Evolutionary conservation across 1,140 invertebrate species (phyloP).

Genomic region (Schlechtendalia chinensis): DNA sequence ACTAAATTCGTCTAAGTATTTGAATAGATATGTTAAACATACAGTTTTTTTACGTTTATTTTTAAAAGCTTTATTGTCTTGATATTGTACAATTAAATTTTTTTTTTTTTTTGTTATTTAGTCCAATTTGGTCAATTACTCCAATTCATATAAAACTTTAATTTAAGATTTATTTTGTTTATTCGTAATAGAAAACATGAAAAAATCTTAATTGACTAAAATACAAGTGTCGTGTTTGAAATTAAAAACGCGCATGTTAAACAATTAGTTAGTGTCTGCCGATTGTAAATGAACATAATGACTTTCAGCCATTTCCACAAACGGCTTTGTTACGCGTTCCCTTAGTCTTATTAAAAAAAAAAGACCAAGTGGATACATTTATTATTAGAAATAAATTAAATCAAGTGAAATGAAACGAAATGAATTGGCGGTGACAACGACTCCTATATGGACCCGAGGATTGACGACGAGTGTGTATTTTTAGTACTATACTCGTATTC

Average conservation of each 20-base stretch:
- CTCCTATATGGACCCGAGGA: too few relatives aligned
- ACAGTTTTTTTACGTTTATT: too few relatives aligned
- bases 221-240: too few relatives aligned
- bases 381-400: neutral
- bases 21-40: too few relatives aligned
- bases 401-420: too few relatives aligned
- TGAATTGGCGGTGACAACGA: neutral
- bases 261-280: neutral
- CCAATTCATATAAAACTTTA: neutral
- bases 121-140: too few relatives aligned
- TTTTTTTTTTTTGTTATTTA: too few relatives aligned
- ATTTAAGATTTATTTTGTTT: neutral
- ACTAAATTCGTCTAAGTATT: too few relatives aligned
- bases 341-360: neutral
- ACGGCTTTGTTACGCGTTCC: neutral
- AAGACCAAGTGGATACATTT: neutral
- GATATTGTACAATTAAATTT: too few relatives aligned
- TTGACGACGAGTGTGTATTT: too few relatives aligned
- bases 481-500: too few relatives aligned
- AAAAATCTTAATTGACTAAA: slow-evolving; percentile 7
- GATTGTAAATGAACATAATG: neutral
- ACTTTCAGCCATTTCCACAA: neutral
- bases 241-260: neutral
- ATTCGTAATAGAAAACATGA: neutral
- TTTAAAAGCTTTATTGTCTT: too few relatives aligned